Evolutionary conservation across 2,113 vertebrate species (phyloP).

Genomic region (Mandrillus leucophaeus): DNA sequence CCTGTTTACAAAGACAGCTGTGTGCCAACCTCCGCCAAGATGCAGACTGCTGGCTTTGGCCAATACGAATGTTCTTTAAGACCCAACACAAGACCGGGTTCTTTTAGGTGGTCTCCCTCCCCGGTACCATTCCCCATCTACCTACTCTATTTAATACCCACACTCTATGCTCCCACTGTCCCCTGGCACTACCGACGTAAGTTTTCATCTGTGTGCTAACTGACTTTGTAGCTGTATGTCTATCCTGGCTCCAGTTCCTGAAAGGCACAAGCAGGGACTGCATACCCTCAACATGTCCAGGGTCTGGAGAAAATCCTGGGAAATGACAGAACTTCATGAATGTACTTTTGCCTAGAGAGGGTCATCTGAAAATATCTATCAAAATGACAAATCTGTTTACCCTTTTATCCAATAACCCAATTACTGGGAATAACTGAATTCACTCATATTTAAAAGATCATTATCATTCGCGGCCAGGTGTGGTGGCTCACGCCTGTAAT

Average conservation of each 20-base stretch:
- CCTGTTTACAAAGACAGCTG: not conserved
- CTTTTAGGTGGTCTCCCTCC: not conserved
- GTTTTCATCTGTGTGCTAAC: not conserved
- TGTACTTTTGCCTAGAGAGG: not conserved
- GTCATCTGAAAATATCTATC: not conserved
- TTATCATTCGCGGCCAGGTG: too few relatives aligned
- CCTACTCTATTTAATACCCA: not conserved
- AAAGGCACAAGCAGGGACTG: not conserved
- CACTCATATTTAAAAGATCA: not conserved
- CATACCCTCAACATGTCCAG: too few relatives aligned
- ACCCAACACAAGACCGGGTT: not conserved
- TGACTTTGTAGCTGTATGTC: not conserved
- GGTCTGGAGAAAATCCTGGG: not conserved
- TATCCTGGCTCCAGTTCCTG: not conserved
- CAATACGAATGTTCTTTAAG: not conserved
- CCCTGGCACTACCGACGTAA: not conserved
- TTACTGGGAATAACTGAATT: not conserved
- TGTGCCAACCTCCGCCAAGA: not conserved
- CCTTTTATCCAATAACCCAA: not conserved
- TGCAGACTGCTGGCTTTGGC: not conserved
- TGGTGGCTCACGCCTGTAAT: too few relatives aligned
- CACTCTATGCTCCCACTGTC: not conserved
- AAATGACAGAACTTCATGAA: not conserved
- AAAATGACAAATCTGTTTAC: not conserved
- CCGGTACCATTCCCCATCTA: not conserved